Conservation (phyloP, 1,140 invertebrate genomes). For the Proctacanthus coquilletti region DNA sequence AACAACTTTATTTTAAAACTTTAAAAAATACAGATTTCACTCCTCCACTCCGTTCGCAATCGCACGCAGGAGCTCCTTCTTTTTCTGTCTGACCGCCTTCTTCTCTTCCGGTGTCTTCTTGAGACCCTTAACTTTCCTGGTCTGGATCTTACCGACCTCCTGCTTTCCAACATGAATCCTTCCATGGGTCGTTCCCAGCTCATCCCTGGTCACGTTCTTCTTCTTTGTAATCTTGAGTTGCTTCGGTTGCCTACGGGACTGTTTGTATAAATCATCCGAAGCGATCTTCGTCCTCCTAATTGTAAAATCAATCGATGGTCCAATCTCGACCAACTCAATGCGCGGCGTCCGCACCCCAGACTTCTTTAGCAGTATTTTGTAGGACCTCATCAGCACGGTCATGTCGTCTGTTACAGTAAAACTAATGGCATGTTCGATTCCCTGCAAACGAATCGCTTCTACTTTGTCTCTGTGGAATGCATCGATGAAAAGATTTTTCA, state of each 20-base stretch:
- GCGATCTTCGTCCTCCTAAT: conserved; percentile 76
- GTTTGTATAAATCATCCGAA: conserved; percentile 79
- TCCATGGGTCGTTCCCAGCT: conserved; percentile 77
- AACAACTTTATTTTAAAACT: too few species aligned
- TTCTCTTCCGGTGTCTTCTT: conserved; percentile 56
- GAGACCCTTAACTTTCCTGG: conserved; percentile 87
- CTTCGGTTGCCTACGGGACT: conserved; percentile 70
- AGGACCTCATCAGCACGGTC: conserved; percentile 72
- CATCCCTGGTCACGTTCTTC: conserved; percentile 82
- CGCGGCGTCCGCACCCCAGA: conserved; percentile 73
- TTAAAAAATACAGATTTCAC: too few species aligned
- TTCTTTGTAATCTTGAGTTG: conserved; percentile 65
- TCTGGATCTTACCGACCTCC: conserved; percentile 72
- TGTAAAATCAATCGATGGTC: conserved; percentile 74
- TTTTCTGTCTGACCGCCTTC: conserved; percentile 39
- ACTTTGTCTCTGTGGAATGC: conserved; percentile 82
- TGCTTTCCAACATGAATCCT: conserved; percentile 87
- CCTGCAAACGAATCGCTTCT: conserved; percentile 68
- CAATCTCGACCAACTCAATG: conserved; percentile 73
- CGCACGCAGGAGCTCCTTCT: too few species aligned
- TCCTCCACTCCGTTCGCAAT: too few species aligned
- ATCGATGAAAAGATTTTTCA: conserved; percentile 84
- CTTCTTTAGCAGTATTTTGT: conserved; percentile 82
- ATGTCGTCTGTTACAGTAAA: conserved; percentile 68
- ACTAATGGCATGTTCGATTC: conserved; percentile 82